Base-by-base conservation (phyloP, 2,888 invertebrate species). In the Microplitis deprimator region DNA sequence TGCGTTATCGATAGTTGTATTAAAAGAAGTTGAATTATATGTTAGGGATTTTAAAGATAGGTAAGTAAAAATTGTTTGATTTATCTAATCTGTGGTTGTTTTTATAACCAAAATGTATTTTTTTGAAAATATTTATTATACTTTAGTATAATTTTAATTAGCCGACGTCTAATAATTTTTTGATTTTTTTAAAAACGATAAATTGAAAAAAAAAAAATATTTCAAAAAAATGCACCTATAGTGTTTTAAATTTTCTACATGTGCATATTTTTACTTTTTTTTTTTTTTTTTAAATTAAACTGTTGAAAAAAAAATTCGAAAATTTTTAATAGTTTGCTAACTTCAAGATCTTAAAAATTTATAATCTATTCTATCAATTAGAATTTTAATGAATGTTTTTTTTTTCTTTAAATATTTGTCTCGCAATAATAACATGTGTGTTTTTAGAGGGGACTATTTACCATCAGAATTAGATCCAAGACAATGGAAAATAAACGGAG, bases 1-100 rank as follows among this genome's bases (percentile, higher is more conserved):
- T 76, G 86, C 85, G 8, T 78, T 88, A 61, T 77, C 85, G 38
- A 84, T 87, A 64, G 83, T 87, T 41, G 60, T 89, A 1, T 82
- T 87, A 81, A 77, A 81, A 13, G 89, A 89, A 73, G 82, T 78
- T 17, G 86, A 85, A 50, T 89, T 88, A 80, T 76, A 79, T 13
- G 41, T 83, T 16, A 64, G 76, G 50, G 7, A 16, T 39, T 41
- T 40, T 7, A 13, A 50, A 64, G 39, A 50, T 40, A 80, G 80
- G 82, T 82, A 79, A 60, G 76, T 41, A 70, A 8, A 41, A 3
- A 29, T 29, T 29, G 3, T 29, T 29, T 29, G 0, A 29, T 29
- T 29, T 29, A 29, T 29, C 3, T 29, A 29, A 29, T 29, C 29
- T 29, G 20, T 20, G 29, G 3, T 29, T 4, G 4, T 29, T 29